Evolutionary conservation across 2,888 invertebrate species (phyloP).

Genomic region (Xanthostigma xanthostigma): DNA sequence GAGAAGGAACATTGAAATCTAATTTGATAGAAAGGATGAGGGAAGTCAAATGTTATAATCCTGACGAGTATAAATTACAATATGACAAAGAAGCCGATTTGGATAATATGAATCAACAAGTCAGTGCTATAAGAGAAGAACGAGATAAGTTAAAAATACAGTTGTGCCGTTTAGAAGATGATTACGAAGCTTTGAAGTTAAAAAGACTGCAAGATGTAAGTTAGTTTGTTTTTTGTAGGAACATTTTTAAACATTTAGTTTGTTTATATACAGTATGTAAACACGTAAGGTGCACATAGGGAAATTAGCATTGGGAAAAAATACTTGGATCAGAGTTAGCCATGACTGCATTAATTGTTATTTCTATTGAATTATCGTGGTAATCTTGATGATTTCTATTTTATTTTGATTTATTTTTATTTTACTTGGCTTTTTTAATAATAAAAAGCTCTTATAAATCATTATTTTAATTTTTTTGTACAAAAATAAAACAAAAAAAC

Average conservation of each 20-base stretch:
- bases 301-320: too few relatives aligned
- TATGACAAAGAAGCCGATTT: constrained; percentile 30
- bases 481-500: too few relatives aligned
- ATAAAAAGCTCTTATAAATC: too few relatives aligned
- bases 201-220: constrained; percentile 70
- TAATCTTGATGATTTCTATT: too few relatives aligned
- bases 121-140: constrained; percentile 36
- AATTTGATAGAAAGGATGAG: constrained; percentile 25
- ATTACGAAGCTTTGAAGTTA: constrained; percentile 58
- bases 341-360: too few relatives aligned
- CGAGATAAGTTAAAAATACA: constrained; percentile 47
- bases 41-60: constrained; percentile 4
- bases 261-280: too few relatives aligned
- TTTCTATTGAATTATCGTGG: too few relatives aligned
- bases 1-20: constrained; percentile 40
- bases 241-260: constrained; percentile 8
- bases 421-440: too few relatives aligned
- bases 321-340: too few relatives aligned
- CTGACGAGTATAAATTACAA: constrained; percentile 1
- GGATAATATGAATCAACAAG: constrained; percentile 31
- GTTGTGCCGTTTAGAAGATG: constrained; percentile 42
- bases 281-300: too few relatives aligned
- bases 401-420: too few relatives aligned
- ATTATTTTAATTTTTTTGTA: too few relatives aligned
- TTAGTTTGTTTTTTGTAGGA: constrained; percentile 22